phyloP scores from a whole-genome alignment of 2,888 invertebrate genomes.

The Blomia tropicalis region DNA sequence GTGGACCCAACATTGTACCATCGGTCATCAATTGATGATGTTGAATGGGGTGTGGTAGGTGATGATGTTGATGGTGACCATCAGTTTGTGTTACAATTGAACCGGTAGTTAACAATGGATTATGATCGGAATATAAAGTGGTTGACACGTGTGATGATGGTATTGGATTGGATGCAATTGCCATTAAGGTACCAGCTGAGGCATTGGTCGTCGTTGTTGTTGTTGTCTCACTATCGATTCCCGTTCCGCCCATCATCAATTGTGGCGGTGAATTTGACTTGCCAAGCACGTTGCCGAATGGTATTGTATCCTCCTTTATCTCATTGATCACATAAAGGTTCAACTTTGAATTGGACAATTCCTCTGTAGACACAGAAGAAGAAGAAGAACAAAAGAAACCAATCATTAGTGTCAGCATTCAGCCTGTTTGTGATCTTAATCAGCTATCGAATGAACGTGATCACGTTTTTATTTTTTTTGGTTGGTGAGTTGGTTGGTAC shows the following conservation, averaged over 20 bases:
- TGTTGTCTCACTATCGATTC: neutral
- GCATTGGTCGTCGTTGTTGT: too few species aligned
- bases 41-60: neutral
- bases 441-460: too few species aligned
- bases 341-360: neutral
- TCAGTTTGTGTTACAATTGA: neutral
- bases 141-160: neutral
- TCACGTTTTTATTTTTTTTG: too few species aligned
- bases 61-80: neutral
- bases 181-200: neutral
- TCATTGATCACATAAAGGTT: constrained; percentile 5
- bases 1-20: neutral
- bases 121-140: neutral
- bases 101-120: neutral
- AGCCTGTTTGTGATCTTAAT: too few species aligned
- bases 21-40: neutral
- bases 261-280: neutral
- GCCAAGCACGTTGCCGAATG: too few species aligned
- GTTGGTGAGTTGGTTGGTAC: too few species aligned
- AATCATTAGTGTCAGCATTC: too few species aligned
- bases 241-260: neutral
- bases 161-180: neutral
- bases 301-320: neutral
- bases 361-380: neutral
- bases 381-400: neutral